phyloP scores from a whole-genome alignment of 2,888 invertebrate genomes.

The Cantharis rufa region DNA sequence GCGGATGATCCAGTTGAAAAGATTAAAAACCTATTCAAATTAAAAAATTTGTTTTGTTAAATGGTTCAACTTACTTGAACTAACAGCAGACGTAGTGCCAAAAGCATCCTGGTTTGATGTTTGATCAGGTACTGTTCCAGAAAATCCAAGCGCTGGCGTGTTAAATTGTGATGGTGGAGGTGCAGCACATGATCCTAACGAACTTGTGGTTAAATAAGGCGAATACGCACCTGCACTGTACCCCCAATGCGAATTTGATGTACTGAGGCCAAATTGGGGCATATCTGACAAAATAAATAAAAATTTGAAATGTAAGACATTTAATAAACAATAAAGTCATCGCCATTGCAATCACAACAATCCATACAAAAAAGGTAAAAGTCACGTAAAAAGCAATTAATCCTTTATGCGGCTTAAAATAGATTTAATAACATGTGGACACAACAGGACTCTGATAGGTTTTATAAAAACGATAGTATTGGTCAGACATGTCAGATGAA shows the following conservation, averaged over 20 bases:
- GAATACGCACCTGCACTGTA: slow-evolving; percentile 87
- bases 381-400: slow-evolving; percentile 51
- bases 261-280: slow-evolving; percentile 83
- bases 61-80: slow-evolving; percentile 47
- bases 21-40: neutral
- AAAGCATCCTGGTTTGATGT: slow-evolving; percentile 57
- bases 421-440: slow-evolving; percentile 53
- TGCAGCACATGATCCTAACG: slow-evolving; percentile 75
- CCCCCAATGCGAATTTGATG: slow-evolving; percentile 87
- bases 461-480: slow-evolving; percentile 36
- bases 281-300: slow-evolving; percentile 64
- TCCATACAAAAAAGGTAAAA: slow-evolving; percentile 24
- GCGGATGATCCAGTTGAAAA: neutral
- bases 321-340: neutral
- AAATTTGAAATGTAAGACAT: neutral
- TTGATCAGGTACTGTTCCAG: slow-evolving; percentile 71
- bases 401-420: slow-evolving; percentile 49
- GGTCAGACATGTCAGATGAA: slow-evolving; percentile 30
- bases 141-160: slow-evolving; percentile 74
- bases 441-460: slow-evolving; percentile 38
- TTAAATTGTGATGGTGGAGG: slow-evolving; percentile 73
- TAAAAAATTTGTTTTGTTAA: neutral
- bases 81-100: slow-evolving; percentile 51
- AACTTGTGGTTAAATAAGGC: slow-evolving; percentile 74
- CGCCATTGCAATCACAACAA: slow-evolving; percentile 6